phyloP scores from a whole-genome alignment of 2,113 vertebrate genomes.

The Tylochromis polylepis region DNA sequence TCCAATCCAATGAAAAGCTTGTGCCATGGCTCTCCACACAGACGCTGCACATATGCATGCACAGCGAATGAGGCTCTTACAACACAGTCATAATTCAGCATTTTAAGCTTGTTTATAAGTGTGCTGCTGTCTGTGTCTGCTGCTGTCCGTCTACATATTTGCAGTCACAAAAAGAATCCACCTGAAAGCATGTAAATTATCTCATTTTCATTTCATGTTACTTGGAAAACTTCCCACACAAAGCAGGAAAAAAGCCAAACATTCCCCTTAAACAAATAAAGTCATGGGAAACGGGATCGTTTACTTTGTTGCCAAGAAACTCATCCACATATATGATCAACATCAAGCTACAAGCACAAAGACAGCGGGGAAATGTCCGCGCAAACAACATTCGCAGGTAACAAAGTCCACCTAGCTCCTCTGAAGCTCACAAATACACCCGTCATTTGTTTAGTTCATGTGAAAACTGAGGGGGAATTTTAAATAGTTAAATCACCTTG shows the following conservation, averaged over 20 bases:
- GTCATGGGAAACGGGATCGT: background rate
- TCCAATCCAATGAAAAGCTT: background rate
- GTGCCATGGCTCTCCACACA: background rate
- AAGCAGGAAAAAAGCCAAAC: background rate
- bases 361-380: accelerated
- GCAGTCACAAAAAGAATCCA: background rate
- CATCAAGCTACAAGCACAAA: background rate
- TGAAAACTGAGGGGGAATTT: background rate
- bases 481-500: background rate
- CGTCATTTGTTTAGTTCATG: background rate
- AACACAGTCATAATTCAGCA: background rate
- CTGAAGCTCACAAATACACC: background rate
- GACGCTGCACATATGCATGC: background rate
- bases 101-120: background rate
- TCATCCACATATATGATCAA: background rate
- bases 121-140: background rate
- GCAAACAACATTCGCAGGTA: background rate
- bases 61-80: background rate
- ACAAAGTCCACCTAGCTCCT: background rate
- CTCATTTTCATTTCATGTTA: background rate
- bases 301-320: background rate
- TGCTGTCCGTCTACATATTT: background rate
- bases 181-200: background rate
- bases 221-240: background rate
- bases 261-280: background rate